These are phyloP conservation scores for Haemorhous mexicanus DNA, from an alignment of 2,113 vertebrate genomes.

Conservation along the genomic window DNA sequence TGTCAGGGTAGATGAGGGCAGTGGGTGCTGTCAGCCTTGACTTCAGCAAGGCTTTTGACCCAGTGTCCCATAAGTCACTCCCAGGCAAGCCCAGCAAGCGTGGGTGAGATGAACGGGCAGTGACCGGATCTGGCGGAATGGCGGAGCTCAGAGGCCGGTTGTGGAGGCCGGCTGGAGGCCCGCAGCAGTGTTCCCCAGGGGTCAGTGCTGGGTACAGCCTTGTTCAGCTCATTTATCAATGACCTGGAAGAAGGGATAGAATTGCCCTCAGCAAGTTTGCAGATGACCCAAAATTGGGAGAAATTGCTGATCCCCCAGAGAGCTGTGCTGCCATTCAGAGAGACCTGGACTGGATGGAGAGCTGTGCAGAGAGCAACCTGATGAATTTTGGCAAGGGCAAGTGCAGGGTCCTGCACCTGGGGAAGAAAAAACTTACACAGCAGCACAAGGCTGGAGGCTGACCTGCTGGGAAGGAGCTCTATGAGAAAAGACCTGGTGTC, in stretches of 20 bases:
- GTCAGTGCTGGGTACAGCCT: not conserved
- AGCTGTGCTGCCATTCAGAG: not conserved
- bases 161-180: not conserved
- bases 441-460: not conserved
- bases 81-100: not conserved
- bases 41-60: not conserved
- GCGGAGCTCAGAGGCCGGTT: not conserved
- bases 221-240: not conserved
- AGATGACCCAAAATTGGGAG: not conserved
- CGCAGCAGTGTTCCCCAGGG: not conserved
- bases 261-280: not conserved
- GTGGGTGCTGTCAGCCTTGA: no score
- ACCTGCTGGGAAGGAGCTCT: not conserved
- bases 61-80: not conserved
- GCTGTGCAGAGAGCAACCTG: not conserved
- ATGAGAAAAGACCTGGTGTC: rapidly evolving
- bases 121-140: not conserved
- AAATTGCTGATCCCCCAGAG: not conserved
- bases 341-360: not conserved
- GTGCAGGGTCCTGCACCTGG: not conserved
- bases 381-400: no score
- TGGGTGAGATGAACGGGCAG: no score
- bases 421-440: not conserved
- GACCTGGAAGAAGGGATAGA: not conserved
- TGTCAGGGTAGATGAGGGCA: not conserved